Evolutionary conservation across 2,113 vertebrate genomes (phyloP).

Genomic region (Podocnemis expansa): DNA sequence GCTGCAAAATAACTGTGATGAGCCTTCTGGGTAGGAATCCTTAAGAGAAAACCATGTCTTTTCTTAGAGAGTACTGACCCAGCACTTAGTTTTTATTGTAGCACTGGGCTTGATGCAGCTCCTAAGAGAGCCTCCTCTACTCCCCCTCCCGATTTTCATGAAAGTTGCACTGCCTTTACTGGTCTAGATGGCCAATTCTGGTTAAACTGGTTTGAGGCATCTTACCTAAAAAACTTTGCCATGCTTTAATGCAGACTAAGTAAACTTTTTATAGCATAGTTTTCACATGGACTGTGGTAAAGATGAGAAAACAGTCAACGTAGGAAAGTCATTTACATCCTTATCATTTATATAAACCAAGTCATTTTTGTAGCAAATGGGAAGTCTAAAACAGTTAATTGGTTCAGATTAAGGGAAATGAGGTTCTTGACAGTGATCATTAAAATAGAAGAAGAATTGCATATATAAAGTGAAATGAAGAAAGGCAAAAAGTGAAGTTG

Average conservation of each 20-base stretch:
- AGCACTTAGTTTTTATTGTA: not conserved
- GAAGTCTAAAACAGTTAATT: conserved; percentile 24
- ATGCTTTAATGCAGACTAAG: not conserved
- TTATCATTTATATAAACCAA: not conserved
- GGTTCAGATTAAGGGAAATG: conserved; percentile 35
- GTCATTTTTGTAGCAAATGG: conserved; percentile 18
- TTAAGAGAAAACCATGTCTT: not conserved
- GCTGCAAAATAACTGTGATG: not conserved
- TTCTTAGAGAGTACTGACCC: not conserved
- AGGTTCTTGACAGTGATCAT: conserved; percentile 30
- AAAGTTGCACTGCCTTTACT: not conserved
- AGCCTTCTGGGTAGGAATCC: not conserved
- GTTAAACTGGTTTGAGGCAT: not conserved
- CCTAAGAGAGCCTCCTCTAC: not conserved
- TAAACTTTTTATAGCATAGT: not conserved
- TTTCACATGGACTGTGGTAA: not conserved
- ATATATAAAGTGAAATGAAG: not conserved
- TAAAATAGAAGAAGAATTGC: not conserved
- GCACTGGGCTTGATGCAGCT: not conserved
- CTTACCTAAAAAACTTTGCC: not conserved
- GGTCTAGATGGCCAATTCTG: not conserved
- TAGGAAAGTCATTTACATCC: not conserved
- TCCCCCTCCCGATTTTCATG: not conserved
- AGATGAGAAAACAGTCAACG: not conserved
- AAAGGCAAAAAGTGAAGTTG: not conserved